Evolutionary conservation across 2,888 invertebrate species (phyloP).

Genomic region (Smittia aterrima): DNA sequence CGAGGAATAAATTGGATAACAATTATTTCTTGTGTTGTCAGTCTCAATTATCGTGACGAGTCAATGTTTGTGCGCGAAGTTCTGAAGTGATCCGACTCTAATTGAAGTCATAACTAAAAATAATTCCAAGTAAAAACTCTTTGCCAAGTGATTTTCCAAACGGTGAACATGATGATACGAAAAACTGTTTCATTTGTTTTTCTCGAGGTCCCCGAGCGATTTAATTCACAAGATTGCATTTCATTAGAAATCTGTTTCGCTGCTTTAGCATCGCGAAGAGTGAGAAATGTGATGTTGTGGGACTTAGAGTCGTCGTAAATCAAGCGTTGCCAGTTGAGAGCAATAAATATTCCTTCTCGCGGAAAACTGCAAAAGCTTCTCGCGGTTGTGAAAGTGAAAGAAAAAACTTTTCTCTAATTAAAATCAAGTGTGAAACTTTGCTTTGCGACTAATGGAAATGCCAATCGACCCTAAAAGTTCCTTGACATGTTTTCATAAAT

Average conservation of each 20-base stretch:
- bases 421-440: not conserved
- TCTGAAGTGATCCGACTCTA: constrained; percentile 8
- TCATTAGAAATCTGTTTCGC: not conserved
- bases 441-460: not conserved
- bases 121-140: not conserved
- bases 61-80: not conserved
- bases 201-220: not conserved
- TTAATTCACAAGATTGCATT: not conserved
- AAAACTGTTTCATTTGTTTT: not conserved
- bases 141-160: not conserved
- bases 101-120: constrained; percentile 5
- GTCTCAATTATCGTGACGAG: constrained; percentile 5
- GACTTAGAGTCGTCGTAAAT: constrained; percentile 1
- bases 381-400: not conserved
- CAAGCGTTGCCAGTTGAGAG: not conserved
- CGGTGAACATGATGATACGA: not conserved
- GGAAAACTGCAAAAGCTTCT: not conserved
- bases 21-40: constrained; percentile 13
- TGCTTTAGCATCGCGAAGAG: no score
- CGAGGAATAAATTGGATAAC: not conserved
- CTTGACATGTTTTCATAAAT: constrained; percentile 22
- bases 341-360: constrained; percentile 5
- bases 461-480: not conserved
- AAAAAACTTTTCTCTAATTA: constrained; percentile 5
- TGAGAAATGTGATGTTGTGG: not conserved